Conservation (phyloP, 2,888 invertebrate genomes). For the Coelinius sp. region DNA sequence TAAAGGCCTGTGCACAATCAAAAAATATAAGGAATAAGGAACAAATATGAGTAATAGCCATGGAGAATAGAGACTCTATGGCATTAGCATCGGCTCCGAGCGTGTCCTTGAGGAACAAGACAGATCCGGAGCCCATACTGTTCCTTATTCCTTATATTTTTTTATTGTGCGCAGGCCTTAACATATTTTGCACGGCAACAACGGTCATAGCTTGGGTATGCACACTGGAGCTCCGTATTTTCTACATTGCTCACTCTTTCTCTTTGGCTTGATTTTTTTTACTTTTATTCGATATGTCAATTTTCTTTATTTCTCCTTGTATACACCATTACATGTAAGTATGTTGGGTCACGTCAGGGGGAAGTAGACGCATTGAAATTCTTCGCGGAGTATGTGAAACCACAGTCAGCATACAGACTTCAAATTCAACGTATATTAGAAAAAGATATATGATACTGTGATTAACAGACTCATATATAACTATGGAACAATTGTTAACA, state of each 20-base stretch:
- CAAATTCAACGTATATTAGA: neutral
- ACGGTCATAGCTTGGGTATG: slow-evolving; percentile 17
- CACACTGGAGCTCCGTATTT: neutral
- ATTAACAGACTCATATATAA: neutral
- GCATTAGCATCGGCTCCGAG: too few relatives aligned
- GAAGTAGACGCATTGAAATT: slow-evolving; percentile 11
- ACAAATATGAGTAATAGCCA: too few relatives aligned
- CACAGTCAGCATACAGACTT: neutral
- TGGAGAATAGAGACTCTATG: too few relatives aligned
- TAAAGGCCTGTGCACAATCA: too few relatives aligned
- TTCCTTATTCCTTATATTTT: too few relatives aligned
- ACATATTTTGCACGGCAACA: slow-evolving; percentile 30
- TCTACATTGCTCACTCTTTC: neutral
- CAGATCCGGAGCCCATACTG: too few relatives aligned
- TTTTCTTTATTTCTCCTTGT: slow-evolving; percentile 11
- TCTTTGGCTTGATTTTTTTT: too few relatives aligned
- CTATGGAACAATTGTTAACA: neutral
- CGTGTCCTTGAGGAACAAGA: too few relatives aligned
- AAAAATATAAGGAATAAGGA: too few relatives aligned
- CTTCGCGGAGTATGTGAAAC: neutral
- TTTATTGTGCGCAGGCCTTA: too few relatives aligned
- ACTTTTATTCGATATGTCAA: slow-evolving; percentile 20
- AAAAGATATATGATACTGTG: neutral
- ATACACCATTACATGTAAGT: slow-evolving; percentile 8
- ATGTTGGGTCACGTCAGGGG: slow-evolving; percentile 12